Percentiles rank a stretch among this genome's conserved stretches.
Evolutionary conservation across 2,888 invertebrate genomes (phyloP).

Genomic region (Xestia rhomboidea): DNA sequence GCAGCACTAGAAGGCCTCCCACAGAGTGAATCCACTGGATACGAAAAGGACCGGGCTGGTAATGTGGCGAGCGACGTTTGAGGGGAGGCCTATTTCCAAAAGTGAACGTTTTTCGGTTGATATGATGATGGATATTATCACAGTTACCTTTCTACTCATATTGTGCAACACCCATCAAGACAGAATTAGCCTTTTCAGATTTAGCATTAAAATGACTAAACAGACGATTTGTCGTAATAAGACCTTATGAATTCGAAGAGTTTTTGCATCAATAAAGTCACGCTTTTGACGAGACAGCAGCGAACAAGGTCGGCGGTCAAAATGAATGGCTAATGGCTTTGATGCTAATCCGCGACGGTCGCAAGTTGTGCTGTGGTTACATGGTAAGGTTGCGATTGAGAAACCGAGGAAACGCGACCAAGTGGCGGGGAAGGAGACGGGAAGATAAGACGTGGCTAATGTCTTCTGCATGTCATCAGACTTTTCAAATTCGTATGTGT

Average conservation of each 20-base stretch:
- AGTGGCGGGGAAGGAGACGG: conserved; percentile 3
- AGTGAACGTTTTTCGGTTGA: background rate
- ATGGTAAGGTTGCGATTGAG: conserved; percentile 13
- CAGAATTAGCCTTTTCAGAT: background rate
- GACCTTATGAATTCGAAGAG: conserved; percentile 43
- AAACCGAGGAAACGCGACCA: conserved; percentile 40
- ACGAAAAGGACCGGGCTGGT: background rate
- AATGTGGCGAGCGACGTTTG: background rate
- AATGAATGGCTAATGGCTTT: conserved; percentile 39
- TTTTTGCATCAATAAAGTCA: conserved; percentile 52
- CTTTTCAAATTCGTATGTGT: background rate
- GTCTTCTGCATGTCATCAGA: background rate
- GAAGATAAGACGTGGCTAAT: conserved; percentile 7
- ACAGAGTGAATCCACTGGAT: background rate
- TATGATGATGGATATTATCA: background rate
- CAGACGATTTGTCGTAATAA: conserved; percentile 41
- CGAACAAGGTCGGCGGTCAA: conserved; percentile 38
- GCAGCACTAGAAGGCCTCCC: background rate
- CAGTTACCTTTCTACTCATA: background rate
- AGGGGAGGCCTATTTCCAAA: background rate
- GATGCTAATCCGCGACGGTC: conserved; percentile 32
- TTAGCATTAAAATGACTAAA: background rate
- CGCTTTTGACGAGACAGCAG: conserved; percentile 44
- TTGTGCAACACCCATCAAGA: background rate
- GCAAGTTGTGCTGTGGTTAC: conserved; percentile 6